Base-by-base conservation (phyloP, 2,888 invertebrate species). In the Taenaris catops region DNA sequence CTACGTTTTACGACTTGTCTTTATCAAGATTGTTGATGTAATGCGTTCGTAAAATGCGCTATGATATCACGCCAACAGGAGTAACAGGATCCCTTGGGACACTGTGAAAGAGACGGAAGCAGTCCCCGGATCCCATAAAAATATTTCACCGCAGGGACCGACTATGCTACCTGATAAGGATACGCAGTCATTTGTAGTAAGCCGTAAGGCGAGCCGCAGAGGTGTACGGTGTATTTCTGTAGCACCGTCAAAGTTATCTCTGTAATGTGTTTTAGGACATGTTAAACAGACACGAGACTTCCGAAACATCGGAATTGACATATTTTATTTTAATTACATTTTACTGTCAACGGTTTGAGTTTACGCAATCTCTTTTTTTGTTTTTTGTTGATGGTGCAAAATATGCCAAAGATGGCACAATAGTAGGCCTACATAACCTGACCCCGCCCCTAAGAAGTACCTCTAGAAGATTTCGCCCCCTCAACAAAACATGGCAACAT, bases 181-280 rank as follows among this genome's bases (percentile, higher is more conserved):
- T 78, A 80, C 74, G 74, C 73, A n/a, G n/a, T n/a, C n/a, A 68
- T 78, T 80, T 74, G 73, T 78, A 74, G 71, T 65, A 65, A 64
- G 63, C 61, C 69, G 60, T 65, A 69, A 62, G 67, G 68, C 62
- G 57, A 51, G 48, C 55, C 50, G 51, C 51, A 52, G 49, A 56
- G 53, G 55, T n/a, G n/a, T 54, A 64, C 53, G 67, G 62, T 76
- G 76, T 75, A 75, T 74, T 70, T 69, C 58, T 62, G 63, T 55
- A 55, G 55, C 44, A 60, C 49, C 47, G 52, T 56, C 51, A 46
- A 8, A 41, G 39, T 59, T 64, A 63, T 63, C 62, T 59, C 34
- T 39, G 41, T 56, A 56, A 60, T 56, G 58, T 56, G 61, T 57
- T 54, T 46, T 38, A 48, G 51, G 66, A 74, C 78, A 74, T 68